Conservation (phyloP, 23 tunicate species). For the Ascidia mentula region DNA sequence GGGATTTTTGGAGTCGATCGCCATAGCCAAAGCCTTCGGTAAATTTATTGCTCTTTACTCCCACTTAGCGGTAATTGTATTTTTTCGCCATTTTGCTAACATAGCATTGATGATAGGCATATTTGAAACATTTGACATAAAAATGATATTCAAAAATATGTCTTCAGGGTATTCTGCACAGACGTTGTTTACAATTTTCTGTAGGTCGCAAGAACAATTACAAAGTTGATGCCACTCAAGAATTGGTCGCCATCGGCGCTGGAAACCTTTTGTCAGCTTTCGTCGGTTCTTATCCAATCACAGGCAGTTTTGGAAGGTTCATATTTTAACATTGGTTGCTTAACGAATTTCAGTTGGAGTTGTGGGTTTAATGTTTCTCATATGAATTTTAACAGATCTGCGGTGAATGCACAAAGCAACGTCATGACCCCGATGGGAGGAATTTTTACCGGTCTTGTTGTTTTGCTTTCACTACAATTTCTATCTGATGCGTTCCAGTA, state of each 20-base stretch:
- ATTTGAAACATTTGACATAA: too few species aligned
- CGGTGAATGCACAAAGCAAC: conserved; percentile 89
- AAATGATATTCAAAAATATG: too few species aligned
- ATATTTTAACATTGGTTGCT: not conserved
- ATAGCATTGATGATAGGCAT: too few species aligned
- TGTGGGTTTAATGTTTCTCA: not conserved
- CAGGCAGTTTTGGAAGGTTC: conserved; percentile 83
- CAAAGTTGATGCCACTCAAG: conserved; percentile 76
- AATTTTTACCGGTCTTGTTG: conserved; percentile 68
- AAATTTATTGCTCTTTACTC: too few species aligned
- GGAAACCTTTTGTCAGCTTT: conserved; percentile 62
- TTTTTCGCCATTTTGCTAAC: too few species aligned
- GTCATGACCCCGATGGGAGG: conserved; percentile 80
- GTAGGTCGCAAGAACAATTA: conserved; percentile 61
- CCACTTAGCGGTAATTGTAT: too few species aligned
- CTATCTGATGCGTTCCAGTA: conserved; percentile 70
- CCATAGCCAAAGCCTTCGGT: conserved; percentile 94
- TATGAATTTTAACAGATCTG: conserved; percentile 41
- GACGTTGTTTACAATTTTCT: too few species aligned
- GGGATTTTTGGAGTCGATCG: conserved; percentile 79
- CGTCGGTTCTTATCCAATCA: conserved; percentile 57
- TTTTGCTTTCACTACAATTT: conserved; percentile 68
- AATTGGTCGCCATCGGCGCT: conserved; percentile 66
- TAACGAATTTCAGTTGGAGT: not conserved
- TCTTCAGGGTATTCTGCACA: too few species aligned